These are phyloP conservation scores for Muraenolepis orangiensis DNA, from an alignment of 2,797 vertebrate genomes.

Conservation along the genomic window DNA sequence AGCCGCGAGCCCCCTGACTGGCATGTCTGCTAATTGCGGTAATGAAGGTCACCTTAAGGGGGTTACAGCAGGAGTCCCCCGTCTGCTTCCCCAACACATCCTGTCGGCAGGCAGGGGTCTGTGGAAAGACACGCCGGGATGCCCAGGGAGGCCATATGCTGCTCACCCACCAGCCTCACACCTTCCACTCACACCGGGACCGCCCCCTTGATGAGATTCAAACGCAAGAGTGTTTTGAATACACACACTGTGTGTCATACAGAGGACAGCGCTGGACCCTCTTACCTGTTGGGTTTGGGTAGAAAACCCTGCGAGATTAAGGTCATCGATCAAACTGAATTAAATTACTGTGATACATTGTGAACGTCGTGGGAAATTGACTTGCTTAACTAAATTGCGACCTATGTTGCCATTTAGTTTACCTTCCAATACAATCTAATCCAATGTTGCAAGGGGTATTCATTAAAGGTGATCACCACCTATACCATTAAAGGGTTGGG, in stretches of 20 bases:
- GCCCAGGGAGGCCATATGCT: constrained; percentile 69
- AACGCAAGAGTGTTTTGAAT: constrained; percentile 24
- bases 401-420: too few relatives aligned
- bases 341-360: too few relatives aligned
- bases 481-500: neutral
- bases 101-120: constrained; percentile 52
- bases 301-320: too few relatives aligned
- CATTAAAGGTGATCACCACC: too few relatives aligned
- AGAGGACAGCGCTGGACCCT: neutral
- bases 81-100: constrained; percentile 63
- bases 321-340: too few relatives aligned
- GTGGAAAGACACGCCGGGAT: constrained; percentile 50
- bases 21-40: constrained; percentile 69
- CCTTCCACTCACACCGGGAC: constrained; percentile 32
- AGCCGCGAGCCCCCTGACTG: constrained; percentile 53
- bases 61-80: constrained; percentile 68
- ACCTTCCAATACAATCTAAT: too few relatives aligned
- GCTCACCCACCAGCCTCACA: constrained; percentile 42
- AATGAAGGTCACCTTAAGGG: constrained; percentile 72
- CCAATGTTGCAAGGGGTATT: too few relatives aligned
- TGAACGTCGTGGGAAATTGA: too few relatives aligned
- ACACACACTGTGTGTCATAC: neutral
- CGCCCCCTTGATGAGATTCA: constrained; percentile 37
- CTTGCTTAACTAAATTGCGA: too few relatives aligned
- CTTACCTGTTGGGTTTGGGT: neutral